phyloP scores from a whole-genome alignment of 2,888 invertebrate species.

The Unio delphinus region DNA sequence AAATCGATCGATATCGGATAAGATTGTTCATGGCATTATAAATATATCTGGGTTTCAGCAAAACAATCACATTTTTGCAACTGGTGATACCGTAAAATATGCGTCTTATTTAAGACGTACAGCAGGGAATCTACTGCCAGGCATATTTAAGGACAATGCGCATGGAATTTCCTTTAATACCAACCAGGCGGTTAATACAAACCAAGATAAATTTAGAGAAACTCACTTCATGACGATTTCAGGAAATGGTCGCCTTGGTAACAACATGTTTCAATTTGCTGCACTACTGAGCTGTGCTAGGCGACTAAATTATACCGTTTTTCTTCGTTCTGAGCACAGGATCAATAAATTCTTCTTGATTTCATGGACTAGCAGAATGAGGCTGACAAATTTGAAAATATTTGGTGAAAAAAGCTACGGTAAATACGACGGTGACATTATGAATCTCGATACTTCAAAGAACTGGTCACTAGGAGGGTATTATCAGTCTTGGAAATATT shows the following conservation, averaged over 20 bases:
- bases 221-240: too few species aligned
- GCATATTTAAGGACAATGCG: too few species aligned
- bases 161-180: too few species aligned
- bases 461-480: slow-evolving; percentile 48
- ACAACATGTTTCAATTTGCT: slow-evolving; percentile 50
- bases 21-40: too few species aligned
- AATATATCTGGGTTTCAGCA: too few species aligned
- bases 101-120: too few species aligned
- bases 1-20: too few species aligned
- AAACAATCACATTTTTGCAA: too few species aligned
- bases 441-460: slow-evolving; percentile 17
- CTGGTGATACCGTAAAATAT: too few species aligned
- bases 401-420: slow-evolving; percentile 26
- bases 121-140: too few species aligned
- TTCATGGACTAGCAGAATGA: slow-evolving; percentile 12
- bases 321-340: slow-evolving; percentile 17
- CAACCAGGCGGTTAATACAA: too few species aligned
- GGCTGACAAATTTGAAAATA: slow-evolving; percentile 9
- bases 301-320: slow-evolving; percentile 34
- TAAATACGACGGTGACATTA: slow-evolving; percentile 17
- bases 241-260: slow-evolving; percentile 45
- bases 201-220: too few species aligned
- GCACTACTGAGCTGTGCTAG: slow-evolving; percentile 38
- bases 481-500: slow-evolving; percentile 55
- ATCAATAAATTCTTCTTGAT: slow-evolving; percentile 31